Evolutionary conservation across 2,888 invertebrate species (phyloP).

Genomic region (Theodoxus fluviatilis): DNA sequence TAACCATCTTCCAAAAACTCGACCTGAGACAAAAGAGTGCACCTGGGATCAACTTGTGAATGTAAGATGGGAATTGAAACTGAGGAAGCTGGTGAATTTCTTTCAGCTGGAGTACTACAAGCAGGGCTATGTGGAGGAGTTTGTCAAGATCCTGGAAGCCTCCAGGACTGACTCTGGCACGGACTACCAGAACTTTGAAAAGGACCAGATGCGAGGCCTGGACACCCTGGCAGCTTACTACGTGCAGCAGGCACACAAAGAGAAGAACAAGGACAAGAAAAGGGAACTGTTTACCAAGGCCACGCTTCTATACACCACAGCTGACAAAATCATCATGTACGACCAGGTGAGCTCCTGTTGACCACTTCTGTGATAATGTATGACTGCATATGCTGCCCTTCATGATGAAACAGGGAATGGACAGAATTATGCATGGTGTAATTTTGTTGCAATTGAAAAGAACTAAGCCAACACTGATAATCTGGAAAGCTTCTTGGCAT

Average conservation of each 20-base stretch:
- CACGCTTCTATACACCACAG: conserved; percentile 94
- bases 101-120: conserved; percentile 94
- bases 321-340: conserved; percentile 99
- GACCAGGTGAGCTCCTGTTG: conserved; percentile 77
- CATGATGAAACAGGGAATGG: too few species aligned
- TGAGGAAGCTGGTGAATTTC: conserved; percentile 6
- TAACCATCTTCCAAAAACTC: too few species aligned
- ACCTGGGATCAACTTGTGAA: neutral
- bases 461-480: too few species aligned
- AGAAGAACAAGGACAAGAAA: conserved; percentile 90
- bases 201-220: conserved; percentile 95
- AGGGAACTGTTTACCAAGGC: conserved; percentile 90
- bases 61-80: too few species aligned
- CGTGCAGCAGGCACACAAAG: conserved; percentile 84
- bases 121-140: conserved; percentile 88
- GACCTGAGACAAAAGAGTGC: too few species aligned
- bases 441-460: too few species aligned
- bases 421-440: too few species aligned
- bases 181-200: conserved; percentile 78
- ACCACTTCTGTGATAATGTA: neutral
- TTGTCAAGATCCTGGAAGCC: conserved; percentile 90
- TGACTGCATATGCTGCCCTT: neutral
- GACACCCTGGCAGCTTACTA: conserved; percentile 99
- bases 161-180: conserved; percentile 72
- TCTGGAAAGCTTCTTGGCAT: too few species aligned